These are phyloP conservation scores for Coendou prehensilis DNA, from an alignment of 2,797 vertebrate species.

Conservation along the genomic window DNA sequence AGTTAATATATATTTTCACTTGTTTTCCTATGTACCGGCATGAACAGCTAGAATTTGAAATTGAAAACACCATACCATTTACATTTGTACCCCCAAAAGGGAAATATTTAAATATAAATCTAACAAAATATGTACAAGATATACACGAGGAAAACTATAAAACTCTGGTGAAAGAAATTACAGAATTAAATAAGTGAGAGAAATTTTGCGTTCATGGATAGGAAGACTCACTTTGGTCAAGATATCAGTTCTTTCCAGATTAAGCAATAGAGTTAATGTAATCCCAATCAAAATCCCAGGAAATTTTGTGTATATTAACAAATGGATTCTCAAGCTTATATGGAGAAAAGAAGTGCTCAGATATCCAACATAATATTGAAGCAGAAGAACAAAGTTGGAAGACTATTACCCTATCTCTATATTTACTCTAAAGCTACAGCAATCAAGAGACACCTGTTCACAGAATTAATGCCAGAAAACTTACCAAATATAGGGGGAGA, in stretches of 20 bases:
- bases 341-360: neutral
- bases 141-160: neutral
- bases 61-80: neutral
- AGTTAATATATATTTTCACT: neutral
- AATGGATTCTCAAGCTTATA: neutral
- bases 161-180: neutral
- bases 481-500: neutral
- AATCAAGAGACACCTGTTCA: neutral
- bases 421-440: neutral
- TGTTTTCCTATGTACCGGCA: neutral
- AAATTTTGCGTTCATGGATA: neutral
- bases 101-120: neutral
- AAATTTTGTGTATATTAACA: neutral
- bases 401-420: neutral
- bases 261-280: neutral
- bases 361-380: neutral
- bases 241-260: neutral
- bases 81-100: neutral
- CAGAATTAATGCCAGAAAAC: neutral
- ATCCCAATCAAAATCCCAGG: neutral
- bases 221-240: neutral
- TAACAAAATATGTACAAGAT: neutral
- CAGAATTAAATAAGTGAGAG: neutral
- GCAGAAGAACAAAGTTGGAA: neutral
- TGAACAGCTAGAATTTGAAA: neutral